A percentile compares a stretch with the other conserved stretches of the same genome.
Evolutionary conservation across 2,113 vertebrate genomes (phyloP).

Genomic region (Kobus ellipsiprymnus): DNA sequence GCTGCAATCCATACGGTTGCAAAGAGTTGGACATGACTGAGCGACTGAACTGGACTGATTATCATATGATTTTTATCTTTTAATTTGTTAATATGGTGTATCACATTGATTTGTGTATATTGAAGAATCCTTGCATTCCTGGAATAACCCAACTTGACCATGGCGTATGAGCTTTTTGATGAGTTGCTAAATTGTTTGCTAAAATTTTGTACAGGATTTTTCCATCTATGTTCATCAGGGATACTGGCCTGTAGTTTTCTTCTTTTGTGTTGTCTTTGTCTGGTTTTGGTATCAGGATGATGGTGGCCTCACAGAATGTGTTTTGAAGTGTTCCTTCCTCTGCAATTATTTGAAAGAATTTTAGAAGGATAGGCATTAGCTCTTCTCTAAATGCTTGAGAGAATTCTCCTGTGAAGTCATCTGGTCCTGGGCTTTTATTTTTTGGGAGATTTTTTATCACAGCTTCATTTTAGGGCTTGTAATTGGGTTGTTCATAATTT

Average conservation of each 20-base stretch:
- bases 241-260: neutral
- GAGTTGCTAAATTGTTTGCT: neutral
- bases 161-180: neutral
- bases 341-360: neutral
- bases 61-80: too few relatives aligned
- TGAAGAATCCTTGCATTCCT: too few relatives aligned
- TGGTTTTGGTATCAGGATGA: neutral
- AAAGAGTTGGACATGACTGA: neutral
- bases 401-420: neutral
- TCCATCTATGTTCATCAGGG: neutral
- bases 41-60: neutral
- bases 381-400: neutral
- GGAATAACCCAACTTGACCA: too few relatives aligned
- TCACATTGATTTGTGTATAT: too few relatives aligned
- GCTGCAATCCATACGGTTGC: neutral
- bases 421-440: neutral
- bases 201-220: neutral
- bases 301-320: neutral
- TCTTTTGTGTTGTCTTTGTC: neutral
- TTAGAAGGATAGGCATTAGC: neutral
- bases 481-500: neutral
- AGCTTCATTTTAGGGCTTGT: neutral
- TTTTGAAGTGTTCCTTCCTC: neutral
- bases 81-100: too few relatives aligned
- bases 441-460: neutral